A percentile compares a stretch with the other conserved stretches of the same genome.
phyloP scores from a whole-genome alignment of 2,888 invertebrate species.

The Neocrepidodera transversa region DNA sequence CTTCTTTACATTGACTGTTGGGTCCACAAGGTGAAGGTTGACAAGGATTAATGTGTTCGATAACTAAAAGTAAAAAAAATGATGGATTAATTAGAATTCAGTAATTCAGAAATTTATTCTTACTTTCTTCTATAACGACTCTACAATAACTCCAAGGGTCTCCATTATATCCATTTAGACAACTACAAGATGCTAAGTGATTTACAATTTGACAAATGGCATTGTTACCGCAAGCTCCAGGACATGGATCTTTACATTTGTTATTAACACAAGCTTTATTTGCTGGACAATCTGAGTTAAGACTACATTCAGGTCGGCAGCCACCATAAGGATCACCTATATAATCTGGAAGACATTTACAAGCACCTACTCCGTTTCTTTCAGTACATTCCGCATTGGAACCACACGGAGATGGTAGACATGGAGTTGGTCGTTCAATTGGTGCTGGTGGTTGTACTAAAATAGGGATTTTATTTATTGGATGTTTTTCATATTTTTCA shows the following conservation, averaged over 20 bases:
- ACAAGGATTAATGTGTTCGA: constrained; percentile 65
- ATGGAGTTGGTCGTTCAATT: constrained; percentile 64
- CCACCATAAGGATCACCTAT: constrained; percentile 79
- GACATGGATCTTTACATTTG: constrained; percentile 81
- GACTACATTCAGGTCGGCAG: constrained; percentile 83
- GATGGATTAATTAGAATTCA: too few relatives aligned
- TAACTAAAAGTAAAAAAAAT: constrained; percentile 50
- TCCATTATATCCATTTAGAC: constrained; percentile 75
- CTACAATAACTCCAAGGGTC: constrained; percentile 65
- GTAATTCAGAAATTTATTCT: constrained; percentile 7
- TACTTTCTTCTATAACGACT: constrained; percentile 48
- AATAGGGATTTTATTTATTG: constrained; percentile 29
- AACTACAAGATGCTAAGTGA: constrained; percentile 80
- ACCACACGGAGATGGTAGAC: constrained; percentile 80
- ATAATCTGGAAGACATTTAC: constrained; percentile 76
- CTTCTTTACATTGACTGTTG: constrained; percentile 74
- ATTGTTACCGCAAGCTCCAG: constrained; percentile 78
- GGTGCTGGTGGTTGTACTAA: constrained; percentile 45
- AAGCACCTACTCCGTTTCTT: constrained; percentile 69
- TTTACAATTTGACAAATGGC: constrained; percentile 79
- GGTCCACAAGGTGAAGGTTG: constrained; percentile 77
- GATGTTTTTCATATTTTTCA: too few relatives aligned
- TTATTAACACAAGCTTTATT: constrained; percentile 74
- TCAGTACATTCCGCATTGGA: constrained; percentile 72
- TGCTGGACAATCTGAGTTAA: constrained; percentile 75